phyloP scores from a whole-genome alignment of 1,140 invertebrate genomes.

The Acyrthosiphon pisum region DNA sequence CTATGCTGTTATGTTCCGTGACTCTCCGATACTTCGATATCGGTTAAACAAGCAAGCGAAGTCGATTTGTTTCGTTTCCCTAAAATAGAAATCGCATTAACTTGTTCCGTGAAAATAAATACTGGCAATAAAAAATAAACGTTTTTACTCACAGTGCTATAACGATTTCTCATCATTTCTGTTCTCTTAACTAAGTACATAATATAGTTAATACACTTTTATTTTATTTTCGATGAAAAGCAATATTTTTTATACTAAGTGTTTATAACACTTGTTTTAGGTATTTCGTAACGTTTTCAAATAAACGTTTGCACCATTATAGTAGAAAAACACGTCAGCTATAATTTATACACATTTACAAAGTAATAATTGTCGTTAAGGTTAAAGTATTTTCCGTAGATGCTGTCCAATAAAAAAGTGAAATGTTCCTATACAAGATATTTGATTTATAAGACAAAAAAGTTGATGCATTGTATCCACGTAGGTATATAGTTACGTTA shows the following conservation, averaged over 20 bases:
- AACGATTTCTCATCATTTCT: background rate
- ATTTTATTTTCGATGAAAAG: background rate
- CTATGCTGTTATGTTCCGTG: background rate
- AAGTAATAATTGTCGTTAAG: background rate
- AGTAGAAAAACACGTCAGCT: background rate
- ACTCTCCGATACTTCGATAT: background rate
- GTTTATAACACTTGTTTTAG: background rate
- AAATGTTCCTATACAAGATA: background rate
- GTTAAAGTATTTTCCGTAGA: background rate
- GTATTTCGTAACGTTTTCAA: background rate
- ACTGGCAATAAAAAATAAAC: conserved; percentile 23
- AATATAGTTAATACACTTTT: background rate
- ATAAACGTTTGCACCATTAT: background rate
- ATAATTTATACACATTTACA: background rate
- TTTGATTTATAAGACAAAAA: background rate
- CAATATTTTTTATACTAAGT: background rate
- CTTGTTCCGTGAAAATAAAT: background rate
- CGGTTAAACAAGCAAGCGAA: background rate
- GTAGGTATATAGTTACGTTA: background rate
- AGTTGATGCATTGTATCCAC: background rate
- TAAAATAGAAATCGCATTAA: conserved; percentile 16
- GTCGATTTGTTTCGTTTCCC: background rate
- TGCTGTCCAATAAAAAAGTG: background rate
- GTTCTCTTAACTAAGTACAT: background rate
- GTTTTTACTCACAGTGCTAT: background rate